Evolutionary conservation across 2,888 invertebrate species (phyloP), one percentile per base, ranked within the genome.

Genomic region (Andrena marginata): DNA sequence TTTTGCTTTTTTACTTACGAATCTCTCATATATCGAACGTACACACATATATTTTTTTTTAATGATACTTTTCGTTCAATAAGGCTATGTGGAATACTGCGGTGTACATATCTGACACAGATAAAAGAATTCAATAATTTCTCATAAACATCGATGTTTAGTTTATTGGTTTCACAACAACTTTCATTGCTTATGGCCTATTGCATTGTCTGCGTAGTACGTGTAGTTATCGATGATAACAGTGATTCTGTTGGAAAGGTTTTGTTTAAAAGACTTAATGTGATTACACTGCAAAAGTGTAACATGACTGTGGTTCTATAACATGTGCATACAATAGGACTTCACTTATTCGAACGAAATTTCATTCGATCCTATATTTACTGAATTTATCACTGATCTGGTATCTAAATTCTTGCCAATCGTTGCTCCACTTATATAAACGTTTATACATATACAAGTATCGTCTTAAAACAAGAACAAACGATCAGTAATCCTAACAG

Each of bases 221-320:
- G 48, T 68, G n/a, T 49, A 49, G 26, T 23, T 73, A 48, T 62
- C 35, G 10, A 49, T 75, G 48, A 23, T 67, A 31, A n/a, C n/a
- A 63, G 26, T 48, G 56, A 23, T 48, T n/a, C 31, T 23, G 54
- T 16, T n/a, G 13, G 29, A 42, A 48, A 68, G 6, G 42, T 42
- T 35, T 71, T 31, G 13, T 73, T 59, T 26, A 23, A 42, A 67
- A 42, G 13, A 42, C 35, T 62, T 20, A 35, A 68, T 75, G 23
- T 78, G 49, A 64, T 64, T 73, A 64, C 64, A 64, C 54, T 54
- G 16, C 16, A 29, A 20, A 68, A 75, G 35, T 54, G 68, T 78
- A 33, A 63, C 42, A 42, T 56, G 23, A 63, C 31, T 62, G 54
- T 54, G 33, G 26, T n/a, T 67, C 26, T 54, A 42, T 54, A 42